Base-by-base conservation (phyloP, 2,113 vertebrate species). In the Piliocolobus tephrosceles region DNA sequence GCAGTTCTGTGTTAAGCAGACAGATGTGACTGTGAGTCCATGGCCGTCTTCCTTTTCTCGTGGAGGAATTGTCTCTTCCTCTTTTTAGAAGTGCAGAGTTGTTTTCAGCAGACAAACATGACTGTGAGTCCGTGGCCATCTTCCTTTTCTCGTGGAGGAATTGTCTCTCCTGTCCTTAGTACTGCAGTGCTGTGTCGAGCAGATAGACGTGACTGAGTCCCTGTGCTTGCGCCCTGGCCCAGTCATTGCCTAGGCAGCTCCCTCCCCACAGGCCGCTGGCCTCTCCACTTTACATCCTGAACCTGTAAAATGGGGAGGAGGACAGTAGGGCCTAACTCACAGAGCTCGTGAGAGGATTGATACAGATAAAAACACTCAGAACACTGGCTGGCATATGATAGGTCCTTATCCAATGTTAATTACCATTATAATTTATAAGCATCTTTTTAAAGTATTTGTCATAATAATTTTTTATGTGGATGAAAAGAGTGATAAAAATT, bases 121-220 rank as follows among this genome's bases (percentile, higher is more conserved):
- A 35, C 7, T 22, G 10, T 38, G 3, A 43, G 32, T 55, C 50
- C n/a, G 25, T 61, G 58, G 58, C 23, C 10, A 0, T 8, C 32
- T 68, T 47, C 32, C 2, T 5, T 23, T 47, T n/a, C 43, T 32
- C 7, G 0, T 6, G 11, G n/a, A 32, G 35, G 5, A 16, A 2
- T 6, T 50, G 30, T 45, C 58, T 35, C 38, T 40, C 10, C 58
- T 38, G 5, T n/a, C 83, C 16, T n/a, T 47, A 5, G 61, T 13
- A 17, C 40, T 12, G 10, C 14, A 6, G 43, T 64, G 6, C 82
- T 47, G 1, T 64, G 38, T 45, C 6, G 32, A 64, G 12, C 43
- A 66, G 8, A 30, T 20, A n/a, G 6, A 57, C 35, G 1, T 27
- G 12, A 23, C 4, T 25, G 7, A 47, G 12, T 58, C 52, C 16